Percentiles rank a stretch among this genome's conserved stretches.
These are phyloP conservation scores for Cyclina sinensis DNA, from an alignment of 1,140 invertebrate species.

Conservation along the genomic window DNA sequence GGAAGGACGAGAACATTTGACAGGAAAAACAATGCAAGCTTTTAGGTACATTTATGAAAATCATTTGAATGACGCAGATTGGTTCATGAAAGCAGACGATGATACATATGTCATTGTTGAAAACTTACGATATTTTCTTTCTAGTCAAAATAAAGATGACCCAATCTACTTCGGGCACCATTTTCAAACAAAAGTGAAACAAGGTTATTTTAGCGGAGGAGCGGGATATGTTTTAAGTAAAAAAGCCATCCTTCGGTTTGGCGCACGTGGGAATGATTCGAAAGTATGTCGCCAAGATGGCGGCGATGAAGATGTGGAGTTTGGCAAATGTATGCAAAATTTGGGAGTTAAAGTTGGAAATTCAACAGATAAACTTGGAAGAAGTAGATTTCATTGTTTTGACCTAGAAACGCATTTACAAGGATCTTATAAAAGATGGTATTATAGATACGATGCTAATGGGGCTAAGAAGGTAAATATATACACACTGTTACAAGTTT, in stretches of 20 bases:
- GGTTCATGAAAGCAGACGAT: conserved; percentile 85
- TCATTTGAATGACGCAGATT: conserved; percentile 83
- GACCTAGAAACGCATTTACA: conserved; percentile 84
- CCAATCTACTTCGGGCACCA: conserved; percentile 86
- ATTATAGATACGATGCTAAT: conserved; percentile 78
- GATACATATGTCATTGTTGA: conserved; percentile 92
- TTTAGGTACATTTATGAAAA: conserved; percentile 90
- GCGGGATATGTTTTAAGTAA: conserved; percentile 94
- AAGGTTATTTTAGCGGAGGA: conserved; percentile 86
- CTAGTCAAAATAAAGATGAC: conserved; percentile 62
- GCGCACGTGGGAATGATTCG: conserved; percentile 88
- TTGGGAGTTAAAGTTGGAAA: conserved; percentile 95
- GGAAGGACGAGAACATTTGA: conserved; percentile 81
- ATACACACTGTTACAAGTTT: no score
- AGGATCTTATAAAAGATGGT: conserved; percentile 85
- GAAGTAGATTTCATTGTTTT: conserved; percentile 97
- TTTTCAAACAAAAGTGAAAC: conserved; percentile 83
- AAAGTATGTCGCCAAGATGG: conserved; percentile 88
- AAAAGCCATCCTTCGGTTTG: conserved; percentile 78
- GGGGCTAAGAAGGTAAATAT: conserved; percentile 78
- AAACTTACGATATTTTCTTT: conserved; percentile 85
- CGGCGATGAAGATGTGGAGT: conserved; percentile 97
- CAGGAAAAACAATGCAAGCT: conserved; percentile 88
- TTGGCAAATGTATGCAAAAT: conserved; percentile 96
- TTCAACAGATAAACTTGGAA: conserved; percentile 93